Percentiles rank a stretch among this genome's conserved stretches.
Conservation (phyloP, 2,113 vertebrate genomes). For the Saguinus midas region DNA sequence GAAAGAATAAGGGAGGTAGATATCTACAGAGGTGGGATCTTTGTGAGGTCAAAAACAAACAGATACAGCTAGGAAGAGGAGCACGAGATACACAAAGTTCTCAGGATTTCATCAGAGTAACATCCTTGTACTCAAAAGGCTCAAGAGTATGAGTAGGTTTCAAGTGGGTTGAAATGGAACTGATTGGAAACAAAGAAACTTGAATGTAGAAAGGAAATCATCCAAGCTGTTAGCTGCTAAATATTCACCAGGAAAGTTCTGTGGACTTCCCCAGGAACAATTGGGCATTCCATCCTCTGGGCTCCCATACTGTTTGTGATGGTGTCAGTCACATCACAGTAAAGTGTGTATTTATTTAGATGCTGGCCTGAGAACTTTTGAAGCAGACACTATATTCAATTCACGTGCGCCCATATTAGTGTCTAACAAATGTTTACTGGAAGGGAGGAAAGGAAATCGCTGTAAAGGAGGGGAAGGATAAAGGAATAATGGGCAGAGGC, state of each 20-base stretch:
- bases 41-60: not conserved
- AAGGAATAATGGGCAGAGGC: not conserved
- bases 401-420: not conserved
- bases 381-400: not conserved
- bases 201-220: not conserved
- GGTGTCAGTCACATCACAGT: accelerated
- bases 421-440: constrained; percentile 7
- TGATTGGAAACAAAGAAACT: not conserved
- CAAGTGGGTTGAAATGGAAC: not conserved
- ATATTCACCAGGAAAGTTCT: not conserved
- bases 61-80: not conserved
- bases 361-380: not conserved
- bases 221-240: not conserved
- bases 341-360: not conserved
- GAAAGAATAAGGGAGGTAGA: not conserved
- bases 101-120: not conserved
- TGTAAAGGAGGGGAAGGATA: not conserved
- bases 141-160: not conserved
- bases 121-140: not conserved
- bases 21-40: not conserved
- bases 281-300: not conserved
- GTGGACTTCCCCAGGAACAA: no score
- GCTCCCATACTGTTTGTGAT: not conserved
- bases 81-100: not conserved
- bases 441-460: not conserved